Percentiles rank a stretch among this genome's conserved stretches.
phyloP scores from a whole-genome alignment of 1,140 invertebrate species.

The Aporrectodea caliginosa region DNA sequence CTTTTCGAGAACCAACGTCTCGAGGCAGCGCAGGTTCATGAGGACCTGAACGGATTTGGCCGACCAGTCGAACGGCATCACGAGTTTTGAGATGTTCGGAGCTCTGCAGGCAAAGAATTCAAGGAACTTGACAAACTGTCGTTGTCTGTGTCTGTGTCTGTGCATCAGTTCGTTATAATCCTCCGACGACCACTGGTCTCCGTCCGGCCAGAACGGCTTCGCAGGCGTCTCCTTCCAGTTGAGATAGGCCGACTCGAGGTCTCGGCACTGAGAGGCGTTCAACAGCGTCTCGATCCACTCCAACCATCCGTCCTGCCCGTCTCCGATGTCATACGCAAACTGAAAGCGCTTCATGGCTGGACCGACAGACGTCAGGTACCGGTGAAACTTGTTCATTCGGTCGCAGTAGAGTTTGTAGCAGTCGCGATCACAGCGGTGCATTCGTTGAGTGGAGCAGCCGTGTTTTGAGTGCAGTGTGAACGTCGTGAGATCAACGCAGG shows the following conservation, averaged over 20 bases:
- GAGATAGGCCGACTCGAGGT: slow-evolving; percentile 42
- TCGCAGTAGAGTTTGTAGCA: slow-evolving; percentile 46
- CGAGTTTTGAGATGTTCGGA: slow-evolving; percentile 43
- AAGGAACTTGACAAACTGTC: slow-evolving; percentile 47
- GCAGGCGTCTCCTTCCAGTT: slow-evolving; percentile 52
- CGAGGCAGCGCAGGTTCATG: slow-evolving; percentile 40
- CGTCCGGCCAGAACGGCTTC: slow-evolving; percentile 43
- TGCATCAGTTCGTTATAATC: slow-evolving; percentile 39
- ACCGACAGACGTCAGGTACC: slow-evolving; percentile 36
- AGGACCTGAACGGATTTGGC: slow-evolving; percentile 41
- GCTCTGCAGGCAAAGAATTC: slow-evolving; percentile 41
- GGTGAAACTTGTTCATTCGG: slow-evolving; percentile 40
- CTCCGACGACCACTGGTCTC: slow-evolving; percentile 18
- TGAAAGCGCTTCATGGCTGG: slow-evolving; percentile 41
- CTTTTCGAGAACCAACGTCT: slow-evolving; percentile 49
- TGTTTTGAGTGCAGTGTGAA: slow-evolving; percentile 36
- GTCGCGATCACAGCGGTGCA: slow-evolving; percentile 36
- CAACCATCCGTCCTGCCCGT: slow-evolving; percentile 41
- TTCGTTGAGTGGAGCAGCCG: slow-evolving; percentile 36
- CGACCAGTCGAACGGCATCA: slow-evolving; percentile 53
- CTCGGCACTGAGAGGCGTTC: slow-evolving; percentile 31
- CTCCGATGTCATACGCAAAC: slow-evolving; percentile 49
- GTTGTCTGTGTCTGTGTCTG: slow-evolving; percentile 38
- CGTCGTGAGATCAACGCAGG: slow-evolving; percentile 39
- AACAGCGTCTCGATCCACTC: slow-evolving; percentile 40